Base-by-base conservation (phyloP, 2,113 vertebrate species). In the Scomber scombrus region DNA sequence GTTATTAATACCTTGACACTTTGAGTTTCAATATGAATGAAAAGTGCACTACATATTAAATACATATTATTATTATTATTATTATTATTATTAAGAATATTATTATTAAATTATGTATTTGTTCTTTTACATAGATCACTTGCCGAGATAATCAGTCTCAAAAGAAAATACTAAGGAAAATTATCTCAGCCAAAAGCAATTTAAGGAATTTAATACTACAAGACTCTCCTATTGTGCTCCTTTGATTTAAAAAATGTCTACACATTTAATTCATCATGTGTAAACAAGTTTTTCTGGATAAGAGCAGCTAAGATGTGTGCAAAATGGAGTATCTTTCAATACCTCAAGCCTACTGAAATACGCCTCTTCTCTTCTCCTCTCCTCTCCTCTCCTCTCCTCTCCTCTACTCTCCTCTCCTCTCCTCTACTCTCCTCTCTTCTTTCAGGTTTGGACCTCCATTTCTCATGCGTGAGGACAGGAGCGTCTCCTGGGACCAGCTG, bases 401-500 rank as follows among this genome's bases (percentile, higher is more conserved):
- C 92, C 19, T 51, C 19, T 34, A 15, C 1, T 57, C 66, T 21
- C 40, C 52, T 23, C 9, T 75, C 92, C 23, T 26, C 23, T 7
- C 43, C 31, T 47, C 49, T 50, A n/a, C 18, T 66, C 23, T 51
- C 19, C 43, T 19, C 1, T 57, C 66, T 21, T 45, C 52, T 23
- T 8, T 75, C 92, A 99, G 97, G 88, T 99, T 99, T 0, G 97
- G 97, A 6, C 97, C 97, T 0, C 97, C 97, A 0, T 95, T 98
- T 72, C 83, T 97, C 86, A 89, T 97, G 80, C 80, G 86, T 26
- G 97, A 97, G 88, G 97, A 98, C 85, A 95, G 96, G 68, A 87
- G 85, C 4, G 13, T 96, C 65, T 97, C 97, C 26, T 98, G 97
- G 98, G 95, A 95, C 31, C 96, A 97, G 90, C 95, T 99, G 9